Conservation (phyloP, 1,140 invertebrate genomes). For the Conus betulinus region DNA sequence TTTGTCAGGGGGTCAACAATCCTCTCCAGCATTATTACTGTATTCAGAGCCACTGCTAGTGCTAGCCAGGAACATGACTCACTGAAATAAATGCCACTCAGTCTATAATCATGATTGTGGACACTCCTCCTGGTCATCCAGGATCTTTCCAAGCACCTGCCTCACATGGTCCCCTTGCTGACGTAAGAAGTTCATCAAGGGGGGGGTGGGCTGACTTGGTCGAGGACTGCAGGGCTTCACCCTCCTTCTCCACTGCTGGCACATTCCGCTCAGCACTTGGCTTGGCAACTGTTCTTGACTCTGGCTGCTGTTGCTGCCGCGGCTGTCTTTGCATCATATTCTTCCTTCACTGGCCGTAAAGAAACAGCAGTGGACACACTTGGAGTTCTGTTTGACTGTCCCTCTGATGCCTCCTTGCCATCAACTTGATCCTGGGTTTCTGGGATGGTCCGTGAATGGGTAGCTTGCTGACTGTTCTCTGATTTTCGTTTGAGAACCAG, state of each 20-base stretch:
- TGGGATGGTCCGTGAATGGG: not conserved
- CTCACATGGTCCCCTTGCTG: conserved; percentile 9
- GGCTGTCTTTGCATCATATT: not conserved
- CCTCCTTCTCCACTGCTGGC: too few species aligned
- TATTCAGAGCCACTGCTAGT: too few species aligned
- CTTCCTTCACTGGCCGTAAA: not conserved
- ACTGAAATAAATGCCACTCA: too few species aligned
- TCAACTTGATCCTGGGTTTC: not conserved
- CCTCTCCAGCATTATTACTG: too few species aligned
- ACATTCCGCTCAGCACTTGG: not conserved
- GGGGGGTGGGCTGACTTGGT: not conserved
- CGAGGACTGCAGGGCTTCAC: not conserved
- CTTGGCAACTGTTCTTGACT: not conserved
- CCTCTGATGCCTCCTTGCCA: not conserved
- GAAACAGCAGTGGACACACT: not conserved
- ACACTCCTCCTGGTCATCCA: not conserved
- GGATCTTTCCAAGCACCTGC: conserved; percentile 9
- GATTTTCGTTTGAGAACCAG: not conserved
- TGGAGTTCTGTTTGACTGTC: not conserved
- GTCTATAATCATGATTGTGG: not conserved
- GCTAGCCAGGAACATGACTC: too few species aligned
- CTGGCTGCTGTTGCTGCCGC: too few species aligned
- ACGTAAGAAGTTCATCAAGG: not conserved
- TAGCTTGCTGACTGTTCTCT: not conserved
- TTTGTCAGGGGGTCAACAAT: too few species aligned